Evolutionary conservation across 2,888 invertebrate genomes (phyloP), one percentile per base, ranked within the genome.

Genomic region (Trissolcus brochymenae): DNA sequence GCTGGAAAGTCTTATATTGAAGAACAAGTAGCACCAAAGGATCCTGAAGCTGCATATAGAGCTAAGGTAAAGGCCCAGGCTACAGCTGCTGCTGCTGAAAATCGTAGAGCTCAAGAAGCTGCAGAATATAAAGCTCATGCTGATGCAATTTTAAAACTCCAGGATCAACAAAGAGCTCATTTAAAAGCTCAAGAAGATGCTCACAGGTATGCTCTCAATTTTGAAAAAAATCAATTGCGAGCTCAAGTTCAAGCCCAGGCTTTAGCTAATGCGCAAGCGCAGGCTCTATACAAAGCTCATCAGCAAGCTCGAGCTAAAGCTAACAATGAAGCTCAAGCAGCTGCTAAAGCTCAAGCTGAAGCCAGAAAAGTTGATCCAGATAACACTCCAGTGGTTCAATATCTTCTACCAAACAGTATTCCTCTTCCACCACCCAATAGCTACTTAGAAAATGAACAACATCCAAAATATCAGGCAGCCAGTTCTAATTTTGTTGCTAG

Each of bases 231-330:
- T 76, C 89, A 89, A 54, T 55, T 84, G 3, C 83, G 84, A 11
- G 89, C 89, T 0, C 89, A 89, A 55, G 89, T 84, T 0, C 85
- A 86, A 2, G 88, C 88, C n/a, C 88, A 88, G 66, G 86, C 86
- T 1, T 13, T 88, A 0, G 89, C 89, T 0, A 85, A 88, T 46
- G 88, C 88, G 2, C 89, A 89, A 76, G 89, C 89, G 0, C 83
- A 84, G 25, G 87, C 87, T 7, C 80, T 89, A 4, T 89, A 85
- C 74, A 87, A 87, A 29, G 81, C 82, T 14, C 86, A 86, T 55
- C 85, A 84, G 35, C 83, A 84, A 25, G 83, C 84, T 4, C 84
- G 85, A 1, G 84, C 83, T 25, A 87, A 88, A 57, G 86, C 87
- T 6, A 86, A 88, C 17, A 82, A 65, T 41, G 88, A 89, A 62